These are phyloP conservation scores for Eretmocerus hayati DNA, from an alignment of 2,888 invertebrate genomes.

Conservation along the genomic window DNA sequence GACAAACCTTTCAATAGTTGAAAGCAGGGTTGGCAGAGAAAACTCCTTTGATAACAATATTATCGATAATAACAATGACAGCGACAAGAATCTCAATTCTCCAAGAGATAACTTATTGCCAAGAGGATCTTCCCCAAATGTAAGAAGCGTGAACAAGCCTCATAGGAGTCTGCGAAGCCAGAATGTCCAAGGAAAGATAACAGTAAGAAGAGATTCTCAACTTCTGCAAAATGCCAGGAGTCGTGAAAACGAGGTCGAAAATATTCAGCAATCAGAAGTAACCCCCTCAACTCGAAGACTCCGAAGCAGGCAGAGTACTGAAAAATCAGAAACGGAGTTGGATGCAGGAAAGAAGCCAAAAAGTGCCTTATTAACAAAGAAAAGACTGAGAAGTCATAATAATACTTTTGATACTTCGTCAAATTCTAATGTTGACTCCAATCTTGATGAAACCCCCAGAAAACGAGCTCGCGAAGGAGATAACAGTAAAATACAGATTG, in stretches of 20 bases:
- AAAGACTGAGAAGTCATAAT: constrained; percentile 20
- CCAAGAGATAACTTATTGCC: constrained; percentile 22
- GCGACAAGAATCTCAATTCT: constrained; percentile 39
- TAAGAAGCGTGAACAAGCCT: constrained; percentile 19
- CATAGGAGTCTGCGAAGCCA: constrained; percentile 30
- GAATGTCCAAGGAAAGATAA: constrained; percentile 23
- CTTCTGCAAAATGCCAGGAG: constrained; percentile 1
- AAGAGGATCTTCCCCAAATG: constrained; percentile 16
- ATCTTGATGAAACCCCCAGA: constrained; percentile 20
- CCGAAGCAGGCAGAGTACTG: constrained; percentile 29
- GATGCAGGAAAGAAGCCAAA: constrained; percentile 15
- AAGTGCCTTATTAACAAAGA: constrained; percentile 12
- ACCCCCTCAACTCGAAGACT: constrained; percentile 29
- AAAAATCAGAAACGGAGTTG: constrained; percentile 13
- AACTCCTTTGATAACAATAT: constrained; percentile 22
- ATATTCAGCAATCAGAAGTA: constrained; percentile 21
- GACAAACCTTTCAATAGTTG: background rate
- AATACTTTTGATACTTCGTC: constrained; percentile 15
- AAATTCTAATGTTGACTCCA: constrained; percentile 13
- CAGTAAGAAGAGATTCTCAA: constrained; percentile 8
- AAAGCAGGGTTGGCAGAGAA: too few species aligned
- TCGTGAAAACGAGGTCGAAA: background rate
- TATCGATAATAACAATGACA: constrained; percentile 37
- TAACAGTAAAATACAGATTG: constrained; percentile 38
- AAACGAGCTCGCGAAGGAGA: constrained; percentile 24